Percentiles rank a stretch among this genome's conserved stretches.
Evolutionary conservation across 2,888 invertebrate species (phyloP).

Genomic region (Tineola bisselliella): DNA sequence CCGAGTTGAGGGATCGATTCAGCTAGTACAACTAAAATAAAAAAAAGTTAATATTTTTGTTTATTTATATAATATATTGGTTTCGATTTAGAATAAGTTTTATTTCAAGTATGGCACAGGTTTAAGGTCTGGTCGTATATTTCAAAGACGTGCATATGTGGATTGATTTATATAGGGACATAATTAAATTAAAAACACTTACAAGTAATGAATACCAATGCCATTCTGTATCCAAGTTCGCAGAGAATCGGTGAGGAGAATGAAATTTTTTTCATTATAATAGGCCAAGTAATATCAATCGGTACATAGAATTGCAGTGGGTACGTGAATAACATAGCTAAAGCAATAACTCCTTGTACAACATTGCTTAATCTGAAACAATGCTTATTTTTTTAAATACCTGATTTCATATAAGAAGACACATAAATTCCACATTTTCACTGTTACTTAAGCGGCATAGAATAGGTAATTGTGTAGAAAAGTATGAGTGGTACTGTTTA

Average conservation of each 20-base stretch:
- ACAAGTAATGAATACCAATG: slow-evolving; percentile 85
- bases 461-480: no score
- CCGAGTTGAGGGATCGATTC: slow-evolving; percentile 87
- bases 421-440: no score
- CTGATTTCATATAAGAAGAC: no score
- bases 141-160: neutral
- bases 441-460: no score
- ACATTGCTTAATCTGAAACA: slow-evolving; percentile 80
- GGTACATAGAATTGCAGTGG: slow-evolving; percentile 96
- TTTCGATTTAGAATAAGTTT: no score
- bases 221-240: slow-evolving; percentile 77
- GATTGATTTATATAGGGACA: neutral
- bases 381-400: no score
- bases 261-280: slow-evolving; percentile 62
- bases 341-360: slow-evolving; percentile 84
- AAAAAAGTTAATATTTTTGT: no score
- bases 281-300: slow-evolving; percentile 88
- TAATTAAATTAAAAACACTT: slow-evolving; percentile 51
- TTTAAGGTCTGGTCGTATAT: no score
- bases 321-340: slow-evolving; percentile 90
- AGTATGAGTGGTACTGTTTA: no score
- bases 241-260: slow-evolving; percentile 67
- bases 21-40: slow-evolving; percentile 79
- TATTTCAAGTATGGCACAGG: no score
- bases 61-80: no score